These are phyloP conservation scores for Anagrus nilaparvatae DNA, from an alignment of 1,140 invertebrate species.

Conservation along the genomic window DNA sequence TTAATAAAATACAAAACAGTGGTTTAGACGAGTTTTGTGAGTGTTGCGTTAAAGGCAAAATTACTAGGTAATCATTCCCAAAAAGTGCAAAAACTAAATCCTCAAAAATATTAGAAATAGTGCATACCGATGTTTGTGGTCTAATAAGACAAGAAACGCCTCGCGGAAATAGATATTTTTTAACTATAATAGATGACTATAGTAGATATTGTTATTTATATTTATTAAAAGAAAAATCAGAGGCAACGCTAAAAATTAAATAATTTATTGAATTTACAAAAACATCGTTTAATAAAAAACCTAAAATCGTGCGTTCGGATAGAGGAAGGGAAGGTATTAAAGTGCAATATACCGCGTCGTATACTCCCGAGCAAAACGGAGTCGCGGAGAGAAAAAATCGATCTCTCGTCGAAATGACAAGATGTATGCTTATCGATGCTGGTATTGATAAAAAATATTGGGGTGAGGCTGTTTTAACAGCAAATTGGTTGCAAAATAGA, in stretches of 20 bases:
- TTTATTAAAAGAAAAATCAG: slow-evolving; percentile 17
- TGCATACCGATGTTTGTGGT: slow-evolving; percentile 21
- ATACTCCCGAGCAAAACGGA: slow-evolving; percentile 12
- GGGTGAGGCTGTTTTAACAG: slow-evolving; percentile 34
- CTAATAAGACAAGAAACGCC: slow-evolving; percentile 11
- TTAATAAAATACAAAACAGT: slow-evolving; percentile 1
- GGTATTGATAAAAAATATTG: slow-evolving; percentile 27
- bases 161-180: slow-evolving; percentile 14
- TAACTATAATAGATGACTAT: slow-evolving; percentile 22
- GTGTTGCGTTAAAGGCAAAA: slow-evolving; percentile 21
- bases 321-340: slow-evolving; percentile 21
- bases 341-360: slow-evolving; percentile 13
- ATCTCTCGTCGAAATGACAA: slow-evolving; percentile 25
- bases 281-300: slow-evolving; percentile 15
- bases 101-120: slow-evolving; percentile 9
- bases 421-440: slow-evolving; percentile 26
- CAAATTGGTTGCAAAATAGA: slow-evolving; percentile 31
- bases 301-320: slow-evolving; percentile 23
- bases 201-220: slow-evolving; percentile 15
- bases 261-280: slow-evolving; percentile 17
- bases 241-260: slow-evolving; percentile 13
- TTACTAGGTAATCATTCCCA: slow-evolving; percentile 14
- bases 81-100: slow-evolving; percentile 7
- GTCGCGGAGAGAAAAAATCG: slow-evolving; percentile 15
- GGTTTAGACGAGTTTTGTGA: slow-evolving; percentile 13